Percentiles rank a stretch among this genome's conserved stretches.
phyloP scores from a whole-genome alignment of 1,140 invertebrate genomes.

The Ceratoteleas bidentatus region DNA sequence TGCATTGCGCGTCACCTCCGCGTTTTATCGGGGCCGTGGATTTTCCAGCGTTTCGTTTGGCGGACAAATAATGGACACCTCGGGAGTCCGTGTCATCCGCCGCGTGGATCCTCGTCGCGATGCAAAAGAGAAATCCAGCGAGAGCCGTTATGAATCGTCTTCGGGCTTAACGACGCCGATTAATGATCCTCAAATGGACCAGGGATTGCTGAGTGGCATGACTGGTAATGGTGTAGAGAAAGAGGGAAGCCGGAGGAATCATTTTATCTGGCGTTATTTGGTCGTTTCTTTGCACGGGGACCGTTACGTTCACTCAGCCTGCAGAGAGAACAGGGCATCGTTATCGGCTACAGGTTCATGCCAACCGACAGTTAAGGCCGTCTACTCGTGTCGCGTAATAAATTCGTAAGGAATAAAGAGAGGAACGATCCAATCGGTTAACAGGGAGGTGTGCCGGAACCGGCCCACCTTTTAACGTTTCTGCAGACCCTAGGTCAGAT shows the following conservation, averaged over 20 bases:
- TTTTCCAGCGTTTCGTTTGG: slow-evolving; percentile 7
- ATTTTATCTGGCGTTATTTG: slow-evolving; percentile 66
- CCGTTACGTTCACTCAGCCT: slow-evolving; percentile 62
- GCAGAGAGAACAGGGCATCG: slow-evolving; percentile 57
- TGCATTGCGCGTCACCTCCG: slow-evolving; percentile 27
- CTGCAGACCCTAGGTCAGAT: slow-evolving; percentile 70
- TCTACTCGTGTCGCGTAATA: slow-evolving; percentile 76
- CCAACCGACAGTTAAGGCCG: slow-evolving; percentile 78
- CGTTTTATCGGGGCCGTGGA: background rate
- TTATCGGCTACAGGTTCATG: slow-evolving; percentile 79
- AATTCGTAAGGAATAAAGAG: slow-evolving; percentile 73
- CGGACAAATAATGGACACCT: slow-evolving; percentile 11
- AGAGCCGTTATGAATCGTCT: slow-evolving; percentile 64
- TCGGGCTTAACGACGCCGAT: slow-evolving; percentile 57
- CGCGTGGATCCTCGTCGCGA: slow-evolving; percentile 2
- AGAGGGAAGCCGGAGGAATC: slow-evolving; percentile 54
- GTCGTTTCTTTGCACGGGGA: slow-evolving; percentile 59
- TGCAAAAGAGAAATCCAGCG: slow-evolving; percentile 55
- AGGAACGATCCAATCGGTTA: slow-evolving; percentile 76
- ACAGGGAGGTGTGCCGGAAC: slow-evolving; percentile 79
- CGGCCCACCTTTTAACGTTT: slow-evolving; percentile 81
- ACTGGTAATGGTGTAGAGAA: slow-evolving; percentile 51
- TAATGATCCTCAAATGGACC: slow-evolving; percentile 62
- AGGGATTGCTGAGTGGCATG: slow-evolving; percentile 56
- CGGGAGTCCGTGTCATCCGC: slow-evolving; percentile 1